phyloP scores from a whole-genome alignment of 2,888 invertebrate genomes.

The Strigamia maritima region DNA sequence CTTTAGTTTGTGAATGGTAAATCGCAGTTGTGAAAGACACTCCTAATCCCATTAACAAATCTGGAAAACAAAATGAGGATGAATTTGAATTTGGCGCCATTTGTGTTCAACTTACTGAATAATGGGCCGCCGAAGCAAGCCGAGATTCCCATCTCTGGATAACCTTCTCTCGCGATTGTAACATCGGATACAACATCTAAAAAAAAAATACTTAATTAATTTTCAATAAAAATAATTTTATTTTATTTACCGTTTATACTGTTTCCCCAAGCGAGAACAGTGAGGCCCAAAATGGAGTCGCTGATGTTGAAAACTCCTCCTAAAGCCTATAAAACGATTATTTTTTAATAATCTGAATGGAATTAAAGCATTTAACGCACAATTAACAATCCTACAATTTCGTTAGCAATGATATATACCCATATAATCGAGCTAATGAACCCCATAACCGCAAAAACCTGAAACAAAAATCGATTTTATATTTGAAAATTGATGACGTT shows the following conservation, averaged over 20 bases:
- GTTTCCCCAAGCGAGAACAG: constrained; percentile 65
- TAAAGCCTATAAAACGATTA: constrained; percentile 50
- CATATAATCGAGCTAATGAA: constrained; percentile 60
- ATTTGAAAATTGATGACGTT: neutral
- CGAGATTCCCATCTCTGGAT: constrained; percentile 64
- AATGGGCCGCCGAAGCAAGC: constrained; percentile 68
- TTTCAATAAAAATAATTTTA: constrained; percentile 41
- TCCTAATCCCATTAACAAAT: constrained; percentile 55
- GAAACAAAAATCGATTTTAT: neutral
- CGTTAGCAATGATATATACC: constrained; percentile 62
- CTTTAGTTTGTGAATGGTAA: constrained; percentile 35
- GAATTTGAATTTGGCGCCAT: neutral
- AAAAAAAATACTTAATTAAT: neutral
- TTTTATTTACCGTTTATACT: constrained; percentile 54
- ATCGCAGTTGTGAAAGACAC: constrained; percentile 51
- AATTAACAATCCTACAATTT: constrained; percentile 59
- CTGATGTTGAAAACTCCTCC: constrained; percentile 61
- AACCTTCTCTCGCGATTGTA: constrained; percentile 62
- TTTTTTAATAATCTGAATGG: no score
- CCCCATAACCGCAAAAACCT: constrained; percentile 58
- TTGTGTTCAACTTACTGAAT: constrained; percentile 63
- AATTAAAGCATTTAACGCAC: neutral
- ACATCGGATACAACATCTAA: constrained; percentile 63
- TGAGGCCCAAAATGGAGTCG: constrained; percentile 62
- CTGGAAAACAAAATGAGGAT: constrained; percentile 39